Percentiles rank a stretch among this genome's conserved stretches.
Evolutionary conservation across 2,113 vertebrate species (phyloP).

Genomic region (Hassar affinis): DNA sequence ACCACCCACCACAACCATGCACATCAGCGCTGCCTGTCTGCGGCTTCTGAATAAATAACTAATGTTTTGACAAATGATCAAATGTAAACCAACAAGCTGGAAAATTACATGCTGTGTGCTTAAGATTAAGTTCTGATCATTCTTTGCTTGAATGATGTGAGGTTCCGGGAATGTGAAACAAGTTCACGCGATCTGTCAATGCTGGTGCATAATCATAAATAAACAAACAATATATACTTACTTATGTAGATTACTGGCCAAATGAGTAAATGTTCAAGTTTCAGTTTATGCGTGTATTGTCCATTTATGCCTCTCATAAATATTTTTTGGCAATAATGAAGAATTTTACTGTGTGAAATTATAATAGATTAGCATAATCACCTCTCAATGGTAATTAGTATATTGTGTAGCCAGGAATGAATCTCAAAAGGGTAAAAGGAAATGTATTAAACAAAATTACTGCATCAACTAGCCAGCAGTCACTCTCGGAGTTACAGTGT

Average conservation of each 20-base stretch:
- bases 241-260: too few species aligned
- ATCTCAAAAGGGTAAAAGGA: background rate
- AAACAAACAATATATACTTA: background rate
- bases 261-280: background rate
- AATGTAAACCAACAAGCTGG: conserved; percentile 18
- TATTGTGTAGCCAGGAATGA: background rate
- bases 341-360: too few species aligned
- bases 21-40: background rate
- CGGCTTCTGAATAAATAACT: background rate
- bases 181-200: background rate
- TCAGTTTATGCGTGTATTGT: background rate
- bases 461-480: too few species aligned
- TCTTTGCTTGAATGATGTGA: background rate
- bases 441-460: background rate
- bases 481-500: too few species aligned
- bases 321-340: too few species aligned
- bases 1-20: background rate
- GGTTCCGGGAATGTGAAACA: background rate
- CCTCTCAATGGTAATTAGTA: too few species aligned
- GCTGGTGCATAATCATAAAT: background rate
- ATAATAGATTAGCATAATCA: too few species aligned
- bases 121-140: conserved; percentile 1
- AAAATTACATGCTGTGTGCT: conserved; percentile 10
- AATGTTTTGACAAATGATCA: background rate
- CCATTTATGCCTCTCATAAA: too few species aligned